Evolutionary conservation across 2,888 invertebrate species (phyloP).

Genomic region (Drosophila koepferae): DNA sequence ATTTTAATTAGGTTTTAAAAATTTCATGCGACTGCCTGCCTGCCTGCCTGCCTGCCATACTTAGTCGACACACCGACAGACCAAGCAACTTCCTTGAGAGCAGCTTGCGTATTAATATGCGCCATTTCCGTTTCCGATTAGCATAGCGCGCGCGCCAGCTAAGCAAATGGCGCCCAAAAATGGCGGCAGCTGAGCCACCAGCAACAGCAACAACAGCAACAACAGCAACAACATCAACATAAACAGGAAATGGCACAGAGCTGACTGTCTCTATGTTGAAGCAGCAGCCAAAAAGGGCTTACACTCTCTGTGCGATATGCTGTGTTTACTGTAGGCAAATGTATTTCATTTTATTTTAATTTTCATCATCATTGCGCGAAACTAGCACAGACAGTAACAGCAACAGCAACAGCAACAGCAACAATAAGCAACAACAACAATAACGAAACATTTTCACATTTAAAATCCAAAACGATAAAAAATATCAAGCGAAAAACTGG

Average conservation of each 20-base stretch:
- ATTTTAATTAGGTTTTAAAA: conserved; percentile 82
- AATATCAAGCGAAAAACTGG: conserved; percentile 58
- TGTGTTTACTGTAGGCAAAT: conserved; percentile 66
- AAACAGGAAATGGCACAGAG: conserved; percentile 77
- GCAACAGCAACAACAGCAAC: conserved; percentile 17
- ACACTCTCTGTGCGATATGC: conserved; percentile 18
- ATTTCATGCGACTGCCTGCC: conserved; percentile 70
- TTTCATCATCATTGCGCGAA: conserved; percentile 80
- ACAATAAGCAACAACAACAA: conserved; percentile 6
- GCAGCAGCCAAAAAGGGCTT: conserved; percentile 43
- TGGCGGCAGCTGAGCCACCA: conserved; percentile 73
- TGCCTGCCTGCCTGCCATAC: conserved; percentile 49
- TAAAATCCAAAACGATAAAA: conserved; percentile 77
- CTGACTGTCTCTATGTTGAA: conserved; percentile 69
- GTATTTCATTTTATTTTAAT: conserved; percentile 81
- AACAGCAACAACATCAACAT: conserved; percentile 32
- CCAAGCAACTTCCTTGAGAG: conserved; percentile 65
- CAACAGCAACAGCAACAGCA: conserved; percentile 4
- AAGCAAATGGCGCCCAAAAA: conserved; percentile 64
- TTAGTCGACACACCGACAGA: conserved; percentile 39
- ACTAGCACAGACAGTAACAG: conserved; percentile 67
- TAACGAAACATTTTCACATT: conserved; percentile 69
- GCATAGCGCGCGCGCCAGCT: conserved; percentile 68
- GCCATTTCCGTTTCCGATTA: conserved; percentile 82
- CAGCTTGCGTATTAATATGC: conserved; percentile 82